These are phyloP conservation scores for Drosophila funebris DNA, from an alignment of 1,140 invertebrate genomes.

Conservation along the genomic window DNA sequence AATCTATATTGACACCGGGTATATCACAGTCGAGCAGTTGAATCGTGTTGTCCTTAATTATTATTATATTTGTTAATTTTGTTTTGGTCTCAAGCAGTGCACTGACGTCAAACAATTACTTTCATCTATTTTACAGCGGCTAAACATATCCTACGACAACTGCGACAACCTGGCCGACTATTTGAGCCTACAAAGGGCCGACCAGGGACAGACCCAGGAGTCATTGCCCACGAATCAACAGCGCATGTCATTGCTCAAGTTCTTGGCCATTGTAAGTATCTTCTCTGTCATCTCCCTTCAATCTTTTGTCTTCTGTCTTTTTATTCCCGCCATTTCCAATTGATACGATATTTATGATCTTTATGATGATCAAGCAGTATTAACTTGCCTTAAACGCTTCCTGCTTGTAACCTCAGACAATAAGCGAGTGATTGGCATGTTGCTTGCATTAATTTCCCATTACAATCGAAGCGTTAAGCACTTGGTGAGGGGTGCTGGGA, in stretches of 20 bases:
- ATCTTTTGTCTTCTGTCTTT: background rate
- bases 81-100: slow-evolving; percentile 18
- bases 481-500: background rate
- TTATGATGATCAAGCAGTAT: slow-evolving; percentile 27
- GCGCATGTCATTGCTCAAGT: slow-evolving; percentile 86
- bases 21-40: background rate
- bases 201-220: slow-evolving; percentile 53
- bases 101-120: slow-evolving; percentile 15
- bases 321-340: background rate
- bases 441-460: slow-evolving; percentile 73
- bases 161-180: slow-evolving; percentile 76
- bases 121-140: slow-evolving; percentile 55
- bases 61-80: slow-evolving; percentile 6
- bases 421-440: slow-evolving; percentile 50
- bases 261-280: slow-evolving; percentile 87
- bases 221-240: slow-evolving; percentile 44
- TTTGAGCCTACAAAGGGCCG: slow-evolving; percentile 70
- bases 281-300: background rate
- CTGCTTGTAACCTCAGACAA: slow-evolving; percentile 68
- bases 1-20: no score
- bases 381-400: slow-evolving; percentile 52
- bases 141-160: slow-evolving; percentile 61
- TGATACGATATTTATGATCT: slow-evolving; percentile 15
- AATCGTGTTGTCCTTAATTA: background rate
- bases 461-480: slow-evolving; percentile 20